A percentile compares a stretch with the other conserved stretches of the same genome.
phyloP scores from a whole-genome alignment of 2,888 invertebrate species.

The Tolmerus cingulatus region DNA sequence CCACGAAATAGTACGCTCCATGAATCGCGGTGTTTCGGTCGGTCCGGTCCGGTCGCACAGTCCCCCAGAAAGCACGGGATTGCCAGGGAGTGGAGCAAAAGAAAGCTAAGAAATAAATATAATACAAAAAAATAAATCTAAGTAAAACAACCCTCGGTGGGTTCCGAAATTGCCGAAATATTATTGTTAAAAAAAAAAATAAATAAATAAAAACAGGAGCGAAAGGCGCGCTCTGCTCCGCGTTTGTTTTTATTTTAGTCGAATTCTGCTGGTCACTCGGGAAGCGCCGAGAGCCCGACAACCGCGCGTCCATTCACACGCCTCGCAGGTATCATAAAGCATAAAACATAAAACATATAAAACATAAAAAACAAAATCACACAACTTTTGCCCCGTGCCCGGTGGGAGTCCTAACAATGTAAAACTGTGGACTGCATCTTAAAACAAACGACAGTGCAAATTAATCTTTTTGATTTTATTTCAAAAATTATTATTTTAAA shows the following conservation, averaged over 20 bases:
- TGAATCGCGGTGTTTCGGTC: slow-evolving; percentile 28
- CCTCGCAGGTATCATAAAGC: neutral
- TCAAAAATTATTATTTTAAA: neutral
- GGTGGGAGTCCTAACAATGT: neutral
- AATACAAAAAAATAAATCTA: too few species aligned
- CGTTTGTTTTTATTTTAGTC: slow-evolving; percentile 38
- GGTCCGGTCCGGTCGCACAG: slow-evolving; percentile 24
- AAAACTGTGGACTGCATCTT: neutral
- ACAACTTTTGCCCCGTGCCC: neutral
- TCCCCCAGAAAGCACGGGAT: slow-evolving; percentile 15
- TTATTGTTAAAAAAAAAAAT: neutral
- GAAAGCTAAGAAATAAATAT: neutral
- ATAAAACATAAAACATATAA: neutral
- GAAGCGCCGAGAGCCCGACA: neutral
- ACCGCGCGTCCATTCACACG: neutral
- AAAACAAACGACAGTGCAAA: neutral
- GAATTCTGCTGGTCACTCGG: slow-evolving; percentile 24
- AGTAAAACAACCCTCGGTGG: neutral
- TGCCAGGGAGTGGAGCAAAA: neutral
- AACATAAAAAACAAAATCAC: neutral
- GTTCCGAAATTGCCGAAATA: neutral
- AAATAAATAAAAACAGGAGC: neutral
- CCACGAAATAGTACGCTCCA: slow-evolving; percentile 17
- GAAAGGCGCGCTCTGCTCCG: neutral
- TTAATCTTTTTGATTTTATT: neutral